Percentiles rank a stretch among this genome's conserved stretches.
Conservation (phyloP, 2,888 invertebrate genomes). For the Apantesis nais region DNA sequence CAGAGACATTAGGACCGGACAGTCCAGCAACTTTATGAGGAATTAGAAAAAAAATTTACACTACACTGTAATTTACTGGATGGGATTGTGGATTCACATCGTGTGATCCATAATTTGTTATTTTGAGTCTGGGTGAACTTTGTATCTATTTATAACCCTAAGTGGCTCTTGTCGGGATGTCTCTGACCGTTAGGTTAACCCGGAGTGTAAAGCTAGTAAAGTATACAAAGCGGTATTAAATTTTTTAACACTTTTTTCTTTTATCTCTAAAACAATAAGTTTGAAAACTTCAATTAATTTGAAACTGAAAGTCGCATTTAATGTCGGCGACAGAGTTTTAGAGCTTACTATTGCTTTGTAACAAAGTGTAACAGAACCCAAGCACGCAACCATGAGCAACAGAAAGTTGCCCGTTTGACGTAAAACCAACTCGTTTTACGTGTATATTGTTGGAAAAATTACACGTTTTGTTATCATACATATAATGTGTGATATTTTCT, state of each 20-base stretch:
- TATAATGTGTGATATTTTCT: not conserved
- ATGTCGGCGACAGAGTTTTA: not conserved
- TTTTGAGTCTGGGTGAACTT: too few relatives aligned
- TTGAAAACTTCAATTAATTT: not conserved
- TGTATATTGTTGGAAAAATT: constrained; percentile 1
- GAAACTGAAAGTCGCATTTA: not conserved
- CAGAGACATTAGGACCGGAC: constrained; percentile 27
- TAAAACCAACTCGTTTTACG: not conserved
- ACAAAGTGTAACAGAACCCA: not conserved
- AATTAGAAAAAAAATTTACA: not conserved
- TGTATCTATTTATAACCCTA: too few relatives aligned
- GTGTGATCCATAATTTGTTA: too few relatives aligned
- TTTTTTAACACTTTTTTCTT: too few relatives aligned
- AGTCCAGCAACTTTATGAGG: constrained; percentile 8
- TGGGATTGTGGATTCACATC: not conserved
- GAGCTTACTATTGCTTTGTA: not conserved
- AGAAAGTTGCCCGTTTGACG: constrained; percentile 11
- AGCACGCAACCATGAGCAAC: not conserved
- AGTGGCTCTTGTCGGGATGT: too few relatives aligned
- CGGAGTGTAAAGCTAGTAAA: too few relatives aligned
- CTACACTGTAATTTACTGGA: not conserved
- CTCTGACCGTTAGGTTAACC: too few relatives aligned
- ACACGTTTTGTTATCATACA: constrained; percentile 9
- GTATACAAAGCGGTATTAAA: too few relatives aligned
- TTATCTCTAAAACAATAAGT: too few relatives aligned